Conservation (phyloP, 1,140 invertebrate species). For the Onthophagus taurus region DNA sequence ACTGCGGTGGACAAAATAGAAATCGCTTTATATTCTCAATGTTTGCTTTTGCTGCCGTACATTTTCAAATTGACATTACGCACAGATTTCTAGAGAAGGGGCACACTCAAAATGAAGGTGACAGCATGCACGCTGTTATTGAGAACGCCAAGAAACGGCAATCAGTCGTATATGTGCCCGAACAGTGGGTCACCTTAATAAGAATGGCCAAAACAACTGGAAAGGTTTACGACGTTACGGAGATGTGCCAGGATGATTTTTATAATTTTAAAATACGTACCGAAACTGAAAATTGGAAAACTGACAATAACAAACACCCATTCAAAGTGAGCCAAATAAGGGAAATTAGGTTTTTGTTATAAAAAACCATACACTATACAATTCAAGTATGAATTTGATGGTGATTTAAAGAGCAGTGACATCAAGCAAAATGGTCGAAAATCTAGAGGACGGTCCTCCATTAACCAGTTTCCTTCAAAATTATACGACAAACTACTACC, state of each 20-base stretch:
- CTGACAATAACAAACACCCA: too few relatives aligned
- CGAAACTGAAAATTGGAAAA: too few relatives aligned
- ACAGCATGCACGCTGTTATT: conserved; percentile 30
- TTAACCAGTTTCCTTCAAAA: conserved; percentile 7
- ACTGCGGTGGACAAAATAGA: neutral
- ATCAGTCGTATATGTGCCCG: conserved; percentile 18
- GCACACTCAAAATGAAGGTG: conserved; percentile 28
- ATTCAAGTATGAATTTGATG: too few relatives aligned
- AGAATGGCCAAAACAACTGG: conserved; percentile 18
- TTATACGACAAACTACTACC: conserved; percentile 1
- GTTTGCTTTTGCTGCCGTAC: conserved; percentile 22
- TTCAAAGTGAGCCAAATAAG: too few relatives aligned
- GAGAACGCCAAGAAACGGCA: conserved; percentile 25
- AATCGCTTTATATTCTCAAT: too few relatives aligned
- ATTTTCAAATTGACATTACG: conserved; percentile 24
- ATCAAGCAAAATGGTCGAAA: too few relatives aligned
- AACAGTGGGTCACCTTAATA: conserved; percentile 18
- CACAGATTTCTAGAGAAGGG: conserved; percentile 30
- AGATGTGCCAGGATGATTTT: conserved; percentile 19
- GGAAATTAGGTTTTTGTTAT: too few relatives aligned
- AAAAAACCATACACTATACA: too few relatives aligned
- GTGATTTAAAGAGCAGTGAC: too few relatives aligned
- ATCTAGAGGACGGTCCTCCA: too few relatives aligned
- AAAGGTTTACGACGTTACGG: conserved; percentile 19
- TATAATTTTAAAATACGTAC: too few relatives aligned